Evolutionary conservation across 2,113 vertebrate genomes (phyloP).

Genomic region (Polypterus senegalus): DNA sequence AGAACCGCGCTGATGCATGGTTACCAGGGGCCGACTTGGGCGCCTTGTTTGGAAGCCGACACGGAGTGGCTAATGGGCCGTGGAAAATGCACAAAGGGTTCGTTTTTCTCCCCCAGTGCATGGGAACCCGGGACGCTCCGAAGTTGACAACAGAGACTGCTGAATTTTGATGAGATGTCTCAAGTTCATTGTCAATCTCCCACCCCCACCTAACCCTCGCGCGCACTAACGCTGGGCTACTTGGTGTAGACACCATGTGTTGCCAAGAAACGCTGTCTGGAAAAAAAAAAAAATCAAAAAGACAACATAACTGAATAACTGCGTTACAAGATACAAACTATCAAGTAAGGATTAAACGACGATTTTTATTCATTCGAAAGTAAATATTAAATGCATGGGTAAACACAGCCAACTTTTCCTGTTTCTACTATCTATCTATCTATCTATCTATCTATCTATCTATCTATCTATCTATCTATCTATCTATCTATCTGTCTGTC

Average conservation of each 20-base stretch:
- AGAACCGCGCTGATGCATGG: conserved; percentile 34
- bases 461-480: too few relatives aligned
- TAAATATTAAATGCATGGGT: too few relatives aligned
- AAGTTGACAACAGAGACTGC: conserved; percentile 48
- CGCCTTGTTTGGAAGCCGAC: conserved; percentile 45
- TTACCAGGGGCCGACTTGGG: conserved; percentile 48
- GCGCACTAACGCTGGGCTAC: conserved; percentile 15
- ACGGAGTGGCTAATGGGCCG: conserved; percentile 45
- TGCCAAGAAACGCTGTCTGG: conserved; percentile 25
- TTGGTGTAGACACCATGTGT: conserved; percentile 1
- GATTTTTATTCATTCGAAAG: too few relatives aligned
- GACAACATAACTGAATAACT: too few relatives aligned
- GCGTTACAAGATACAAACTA: too few relatives aligned
- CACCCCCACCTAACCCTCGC: conserved; percentile 12
- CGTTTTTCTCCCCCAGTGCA: conserved; percentile 39
- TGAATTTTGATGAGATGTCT: conserved; percentile 61
- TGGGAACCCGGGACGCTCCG: conserved; percentile 58
- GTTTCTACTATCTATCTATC: too few relatives aligned
- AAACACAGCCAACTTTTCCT: too few relatives aligned
- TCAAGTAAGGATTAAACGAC: too few relatives aligned
- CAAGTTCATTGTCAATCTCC: conserved; percentile 64
- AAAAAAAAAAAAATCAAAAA: conserved; percentile 26
- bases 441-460: too few relatives aligned
- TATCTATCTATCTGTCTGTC: too few relatives aligned
- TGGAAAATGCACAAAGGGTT: conserved; percentile 41